Evolutionary conservation across 2,797 vertebrate genomes (phyloP), one percentile per base, ranked within the genome.

Genomic region (Hemibagrus guttatus): DNA sequence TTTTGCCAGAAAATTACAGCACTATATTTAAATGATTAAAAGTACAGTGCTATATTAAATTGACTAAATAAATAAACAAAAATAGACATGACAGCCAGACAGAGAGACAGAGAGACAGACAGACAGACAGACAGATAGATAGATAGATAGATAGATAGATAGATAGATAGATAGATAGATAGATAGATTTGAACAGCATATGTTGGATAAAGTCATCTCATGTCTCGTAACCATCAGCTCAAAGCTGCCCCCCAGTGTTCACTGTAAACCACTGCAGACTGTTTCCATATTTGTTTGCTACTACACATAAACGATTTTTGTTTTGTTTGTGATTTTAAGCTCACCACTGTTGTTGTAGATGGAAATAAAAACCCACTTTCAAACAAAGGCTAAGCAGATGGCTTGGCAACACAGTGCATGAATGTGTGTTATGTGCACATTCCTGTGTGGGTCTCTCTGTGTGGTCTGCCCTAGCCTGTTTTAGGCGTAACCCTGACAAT

Each of bases 351-450:
- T 81, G 39, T 56, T 86, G 23, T 83, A 78, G 75, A 88, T 54
- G 39, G 19, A 52, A 61, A 64, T 42, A 49, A 42, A 69, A 59
- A 26, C 31, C 28, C 74, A 61, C 26, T 31, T 63, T 31, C 17
- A 31, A 89, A 39, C 61, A 64, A 63, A 74, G 69, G 71, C 52
- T 87, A 59, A 87, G 64, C 79, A 85, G 88, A 83, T 89, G 86
- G 61, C 56, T 71, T 87, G 88, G 85, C 74, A 79, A 28, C 26
- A 35, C 16, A 21, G 16, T 6, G 31, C 54, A 69, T 72, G 46
- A 79, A 81, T 63, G 39, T 75, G 59, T 56, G 28, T 68, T 74
- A 49, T 59, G 16, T 75, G 23, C 49, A 58, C 12, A 42, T 21
- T 35, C 28, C 26, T 78, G 49, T 69, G 69, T 75, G 66, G 75